A percentile compares a stretch with the other conserved stretches of the same genome.
Conservation (phyloP, 2,113 vertebrate species). For the Psophia crepitans region DNA sequence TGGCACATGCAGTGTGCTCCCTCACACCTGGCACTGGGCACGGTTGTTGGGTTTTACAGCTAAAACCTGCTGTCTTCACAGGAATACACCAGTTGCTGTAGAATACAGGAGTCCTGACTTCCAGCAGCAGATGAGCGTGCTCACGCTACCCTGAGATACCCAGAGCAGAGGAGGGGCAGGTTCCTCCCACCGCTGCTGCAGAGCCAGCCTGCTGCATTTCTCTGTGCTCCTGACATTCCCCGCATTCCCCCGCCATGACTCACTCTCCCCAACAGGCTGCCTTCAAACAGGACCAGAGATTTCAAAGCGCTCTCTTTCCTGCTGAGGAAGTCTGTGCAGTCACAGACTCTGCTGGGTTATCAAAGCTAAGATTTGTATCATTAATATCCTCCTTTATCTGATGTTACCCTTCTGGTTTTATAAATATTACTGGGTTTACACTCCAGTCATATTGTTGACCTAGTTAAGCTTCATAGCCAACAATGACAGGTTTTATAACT, state of each 20-base stretch:
- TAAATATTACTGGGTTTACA: not conserved
- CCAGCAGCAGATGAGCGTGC: not conserved
- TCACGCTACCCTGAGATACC: not conserved
- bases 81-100: not conserved
- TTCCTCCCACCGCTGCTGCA: not conserved
- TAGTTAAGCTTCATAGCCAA: not conserved
- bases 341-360: not conserved
- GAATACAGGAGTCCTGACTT: not conserved
- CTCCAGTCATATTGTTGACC: rapidly evolving
- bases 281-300: not conserved
- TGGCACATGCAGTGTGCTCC: not conserved
- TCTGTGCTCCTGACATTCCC: slow-evolving; percentile 4
- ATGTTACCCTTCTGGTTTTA: not conserved
- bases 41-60: not conserved
- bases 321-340: not conserved
- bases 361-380: not conserved
- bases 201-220: not conserved
- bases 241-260: not conserved
- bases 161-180: not conserved
- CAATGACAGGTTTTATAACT: not conserved
- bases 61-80: not conserved
- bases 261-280: not conserved
- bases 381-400: not conserved
- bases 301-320: not conserved
- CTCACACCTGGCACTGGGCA: not conserved